phyloP scores from a whole-genome alignment of 2,888 invertebrate genomes.

The Brachycybe producta region DNA sequence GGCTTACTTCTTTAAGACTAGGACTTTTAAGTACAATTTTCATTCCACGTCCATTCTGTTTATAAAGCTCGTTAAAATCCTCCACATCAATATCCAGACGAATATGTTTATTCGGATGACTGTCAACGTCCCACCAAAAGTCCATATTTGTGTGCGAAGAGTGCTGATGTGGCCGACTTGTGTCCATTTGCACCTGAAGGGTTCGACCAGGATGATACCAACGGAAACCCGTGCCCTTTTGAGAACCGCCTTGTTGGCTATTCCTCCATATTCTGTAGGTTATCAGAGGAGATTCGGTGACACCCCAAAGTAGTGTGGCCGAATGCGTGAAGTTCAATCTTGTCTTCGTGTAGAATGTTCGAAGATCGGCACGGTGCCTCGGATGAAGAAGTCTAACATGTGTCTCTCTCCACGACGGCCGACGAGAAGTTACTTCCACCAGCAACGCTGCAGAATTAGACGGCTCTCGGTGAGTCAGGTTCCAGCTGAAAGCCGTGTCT shows the following conservation, averaged over 20 bases:
- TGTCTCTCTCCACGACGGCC: constrained; percentile 1
- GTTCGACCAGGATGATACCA: constrained; percentile 13
- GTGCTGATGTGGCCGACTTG: neutral
- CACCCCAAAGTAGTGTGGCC: constrained; percentile 1
- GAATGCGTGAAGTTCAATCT: constrained; percentile 8
- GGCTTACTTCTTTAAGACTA: too few relatives aligned
- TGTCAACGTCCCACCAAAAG: constrained; percentile 4
- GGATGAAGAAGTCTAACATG: constrained; percentile 2
- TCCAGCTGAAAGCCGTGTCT: constrained; percentile 1
- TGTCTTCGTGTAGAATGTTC: neutral
- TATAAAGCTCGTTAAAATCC: constrained; percentile 9
- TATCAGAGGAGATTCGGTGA: neutral
- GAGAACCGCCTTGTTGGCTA: neutral
- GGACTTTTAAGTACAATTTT: constrained; percentile 3
- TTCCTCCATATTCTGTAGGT: constrained; percentile 8
- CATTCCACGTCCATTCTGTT: neutral
- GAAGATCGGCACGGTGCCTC: constrained; percentile 4
- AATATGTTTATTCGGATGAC: constrained; percentile 1
- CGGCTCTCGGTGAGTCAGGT: constrained; percentile 3
- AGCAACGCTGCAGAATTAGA: neutral
- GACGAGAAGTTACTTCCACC: neutral
- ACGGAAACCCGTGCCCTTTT: neutral
- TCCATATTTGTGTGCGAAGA: neutral
- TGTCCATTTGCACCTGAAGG: neutral
- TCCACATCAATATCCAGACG: constrained; percentile 1